Evolutionary conservation across 2,888 invertebrate genomes (phyloP).

Genomic region (Cryptops parisi): DNA sequence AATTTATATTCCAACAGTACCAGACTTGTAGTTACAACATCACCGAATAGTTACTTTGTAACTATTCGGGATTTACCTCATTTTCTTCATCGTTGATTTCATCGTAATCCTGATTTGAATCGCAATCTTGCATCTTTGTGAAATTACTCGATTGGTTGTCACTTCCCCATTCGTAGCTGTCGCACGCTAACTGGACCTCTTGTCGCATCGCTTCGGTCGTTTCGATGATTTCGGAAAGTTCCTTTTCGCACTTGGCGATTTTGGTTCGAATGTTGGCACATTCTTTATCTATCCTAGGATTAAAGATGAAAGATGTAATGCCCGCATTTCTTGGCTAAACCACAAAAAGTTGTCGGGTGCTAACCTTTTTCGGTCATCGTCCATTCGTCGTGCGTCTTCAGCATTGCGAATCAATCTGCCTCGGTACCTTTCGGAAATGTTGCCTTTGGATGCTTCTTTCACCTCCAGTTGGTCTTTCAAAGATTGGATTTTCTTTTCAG

Average conservation of each 20-base stretch:
- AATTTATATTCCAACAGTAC: too few relatives aligned
- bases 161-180: conserved; percentile 1
- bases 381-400: conserved; percentile 4
- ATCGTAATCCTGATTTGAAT: not conserved
- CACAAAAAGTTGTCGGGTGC: too few relatives aligned
- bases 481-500: conserved; percentile 20
- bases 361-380: conserved; percentile 4
- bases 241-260: conserved; percentile 1
- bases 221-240: conserved; percentile 3
- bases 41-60: too few relatives aligned
- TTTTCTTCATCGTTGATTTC: too few relatives aligned
- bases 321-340: too few relatives aligned
- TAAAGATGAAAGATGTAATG: too few relatives aligned
- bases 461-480: conserved; percentile 21
- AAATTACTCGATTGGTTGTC: not conserved
- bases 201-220: not conserved
- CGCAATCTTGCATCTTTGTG: not conserved
- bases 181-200: conserved; percentile 7
- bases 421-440: not conserved
- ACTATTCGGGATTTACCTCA: too few relatives aligned
- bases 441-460: conserved; percentile 17
- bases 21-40: too few relatives aligned
- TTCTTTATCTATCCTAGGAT: conserved; percentile 6
- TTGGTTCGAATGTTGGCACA: not conserved
- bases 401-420: conserved; percentile 8